These are phyloP conservation scores for Tridacna crocea DNA, from an alignment of 2,888 invertebrate genomes.

Conservation along the genomic window DNA sequence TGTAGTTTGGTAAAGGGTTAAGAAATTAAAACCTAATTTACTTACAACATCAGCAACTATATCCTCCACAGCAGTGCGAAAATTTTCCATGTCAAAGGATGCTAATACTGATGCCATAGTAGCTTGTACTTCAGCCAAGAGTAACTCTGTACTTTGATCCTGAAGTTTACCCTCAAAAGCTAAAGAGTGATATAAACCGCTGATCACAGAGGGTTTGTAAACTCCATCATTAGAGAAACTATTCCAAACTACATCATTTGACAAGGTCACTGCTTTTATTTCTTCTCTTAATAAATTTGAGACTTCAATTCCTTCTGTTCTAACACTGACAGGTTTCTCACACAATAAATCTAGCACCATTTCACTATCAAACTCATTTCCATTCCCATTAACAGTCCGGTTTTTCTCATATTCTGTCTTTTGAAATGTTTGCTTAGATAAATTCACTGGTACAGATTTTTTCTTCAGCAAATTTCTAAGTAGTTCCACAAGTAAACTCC, in stretches of 20 bases:
- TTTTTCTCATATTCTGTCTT: not conserved
- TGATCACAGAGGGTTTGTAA: slow-evolving; percentile 22
- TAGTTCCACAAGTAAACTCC: slow-evolving; percentile 38
- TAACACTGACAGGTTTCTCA: not conserved
- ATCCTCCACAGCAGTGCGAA: slow-evolving; percentile 44
- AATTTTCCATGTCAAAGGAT: slow-evolving; percentile 56
- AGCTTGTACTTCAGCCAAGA: slow-evolving; percentile 54
- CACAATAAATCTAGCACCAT: not conserved
- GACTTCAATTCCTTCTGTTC: not conserved
- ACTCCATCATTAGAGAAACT: not conserved
- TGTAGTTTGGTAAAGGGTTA: no score
- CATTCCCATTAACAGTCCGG: not conserved
- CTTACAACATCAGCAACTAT: slow-evolving; percentile 58
- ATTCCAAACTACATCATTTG: not conserved
- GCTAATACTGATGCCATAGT: slow-evolving; percentile 58
- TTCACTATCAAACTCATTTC: not conserved
- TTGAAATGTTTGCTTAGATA: not conserved
- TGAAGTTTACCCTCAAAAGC: slow-evolving; percentile 50
- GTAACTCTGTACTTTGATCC: slow-evolving; percentile 36
- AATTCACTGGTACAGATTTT: not conserved
- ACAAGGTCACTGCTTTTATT: not conserved
- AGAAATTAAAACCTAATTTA: not conserved
- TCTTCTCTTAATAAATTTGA: not conserved
- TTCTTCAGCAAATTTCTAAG: slow-evolving; percentile 30
- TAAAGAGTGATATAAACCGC: slow-evolving; percentile 33